Evolutionary conservation across 2,888 invertebrate genomes (phyloP).

Genomic region (Cataglyphis albicans): DNA sequence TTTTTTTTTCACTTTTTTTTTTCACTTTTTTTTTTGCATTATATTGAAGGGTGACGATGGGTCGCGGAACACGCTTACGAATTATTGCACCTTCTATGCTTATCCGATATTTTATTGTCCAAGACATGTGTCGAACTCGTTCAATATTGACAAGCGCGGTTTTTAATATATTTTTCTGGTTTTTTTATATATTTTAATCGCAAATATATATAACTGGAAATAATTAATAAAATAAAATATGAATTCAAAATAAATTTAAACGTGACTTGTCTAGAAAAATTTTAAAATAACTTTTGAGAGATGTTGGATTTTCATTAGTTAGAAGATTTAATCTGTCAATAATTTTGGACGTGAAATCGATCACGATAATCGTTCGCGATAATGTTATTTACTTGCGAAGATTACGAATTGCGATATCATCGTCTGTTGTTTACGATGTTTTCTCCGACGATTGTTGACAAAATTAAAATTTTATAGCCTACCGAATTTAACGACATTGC

Average conservation of each 20-base stretch:
- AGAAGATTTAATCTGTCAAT: constrained; percentile 5
- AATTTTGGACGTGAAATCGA: constrained; percentile 17
- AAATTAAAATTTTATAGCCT: constrained; percentile 40
- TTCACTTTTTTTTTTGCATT: constrained; percentile 48
- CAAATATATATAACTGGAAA: not conserved
- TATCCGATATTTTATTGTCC: constrained; percentile 55
- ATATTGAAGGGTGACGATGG: constrained; percentile 7
- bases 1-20: constrained; percentile 41
- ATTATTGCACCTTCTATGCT: constrained; percentile 32
- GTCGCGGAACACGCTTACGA: constrained; percentile 27
- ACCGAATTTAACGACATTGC: constrained; percentile 24
- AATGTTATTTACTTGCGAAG: not conserved
- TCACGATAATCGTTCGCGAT: constrained; percentile 16
- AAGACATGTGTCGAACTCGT: constrained; percentile 6
- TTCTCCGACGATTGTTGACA: not conserved
- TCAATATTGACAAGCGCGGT: not conserved
- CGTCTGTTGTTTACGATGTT: constrained; percentile 5
- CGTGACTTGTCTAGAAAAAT: not conserved
- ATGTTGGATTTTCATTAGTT: not conserved
- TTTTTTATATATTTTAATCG: not conserved
- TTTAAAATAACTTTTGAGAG: not conserved
- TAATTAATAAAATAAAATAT: not conserved
- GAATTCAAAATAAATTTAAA: not conserved
- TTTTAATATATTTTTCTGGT: too few relatives aligned
- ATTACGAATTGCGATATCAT: constrained; percentile 15